Base-by-base conservation (phyloP, 1,140 invertebrate genomes). In the Hermetia illucens region DNA sequence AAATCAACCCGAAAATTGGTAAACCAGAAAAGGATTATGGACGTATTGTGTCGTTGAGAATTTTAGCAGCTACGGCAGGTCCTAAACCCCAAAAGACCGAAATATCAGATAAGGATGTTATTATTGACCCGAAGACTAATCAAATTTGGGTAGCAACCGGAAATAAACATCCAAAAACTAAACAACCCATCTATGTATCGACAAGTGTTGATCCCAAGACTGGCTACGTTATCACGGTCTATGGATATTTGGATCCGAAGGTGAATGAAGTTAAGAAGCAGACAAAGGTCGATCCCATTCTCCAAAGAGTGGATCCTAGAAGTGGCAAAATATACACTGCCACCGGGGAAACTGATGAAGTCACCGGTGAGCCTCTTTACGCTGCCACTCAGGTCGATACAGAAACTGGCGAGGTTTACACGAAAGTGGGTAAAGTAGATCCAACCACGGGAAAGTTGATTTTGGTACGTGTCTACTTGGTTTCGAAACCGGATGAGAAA, bases 21-120 rank as follows among this genome's bases (percentile, higher is more conserved):
- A 74, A 72, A 62, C 56, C 65, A 2, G 71, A 74, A 40, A 70
- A 69, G 40, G 65, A 70, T 44, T 64, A 68, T 31, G 70, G 68
- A 5, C 59, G 71, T 43, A 52, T 67, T 20, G 65, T 73, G 36
- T 70, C 66, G 45, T 46, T 72, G 12, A 60, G 67, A 47, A 61
- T 71, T 19, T 66, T 68, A 19, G 62, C 68, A 41, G 64, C 64
- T 30, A 50, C 62, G 12, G 59, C 62, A 13, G 69, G 68, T 1
- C 48, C 53, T 1, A 66, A 69, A 33, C 64, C 69, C 42, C 71
- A 71, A 48, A n/a, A n/a, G n/a, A 72, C 69, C 47, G 69, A 69
- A 36, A 59, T 66, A 12, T 64, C 71, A 39, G 69, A 71, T 49
- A 68, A 59, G 45, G 69, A 66, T 34, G 51, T 72, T 12, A 70